Conservation (phyloP, 2,888 invertebrate genomes). For the Plusia festucae region DNA sequence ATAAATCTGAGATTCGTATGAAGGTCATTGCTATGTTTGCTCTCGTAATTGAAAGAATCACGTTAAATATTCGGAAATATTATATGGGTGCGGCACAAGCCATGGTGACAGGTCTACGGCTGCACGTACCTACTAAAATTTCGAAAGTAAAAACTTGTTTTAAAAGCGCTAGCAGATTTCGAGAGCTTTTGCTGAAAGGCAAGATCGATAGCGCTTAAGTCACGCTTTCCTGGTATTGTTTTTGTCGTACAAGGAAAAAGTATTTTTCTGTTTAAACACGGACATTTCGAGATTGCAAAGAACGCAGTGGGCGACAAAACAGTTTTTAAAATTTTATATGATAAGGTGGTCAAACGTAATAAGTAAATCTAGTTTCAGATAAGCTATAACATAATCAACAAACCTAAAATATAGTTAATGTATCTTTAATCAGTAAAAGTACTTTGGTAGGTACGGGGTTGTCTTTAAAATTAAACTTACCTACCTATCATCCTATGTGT, state of each 20-base stretch:
- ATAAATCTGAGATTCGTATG: constrained; percentile 12
- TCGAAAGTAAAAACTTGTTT: constrained; percentile 14
- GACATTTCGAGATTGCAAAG: too few species aligned
- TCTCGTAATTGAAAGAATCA: constrained; percentile 34
- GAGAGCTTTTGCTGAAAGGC: background rate
- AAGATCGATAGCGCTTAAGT: background rate
- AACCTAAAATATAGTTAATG: too few species aligned
- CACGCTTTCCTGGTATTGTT: background rate
- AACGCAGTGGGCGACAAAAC: background rate
- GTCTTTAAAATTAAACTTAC: too few species aligned
- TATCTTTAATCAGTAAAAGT: too few species aligned
- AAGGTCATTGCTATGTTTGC: constrained; percentile 60
- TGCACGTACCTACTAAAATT: background rate
- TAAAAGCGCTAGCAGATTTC: background rate
- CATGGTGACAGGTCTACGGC: constrained; percentile 29
- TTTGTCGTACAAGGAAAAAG: background rate
- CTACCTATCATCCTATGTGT: too few species aligned
- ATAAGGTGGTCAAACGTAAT: background rate
- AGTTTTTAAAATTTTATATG: background rate
- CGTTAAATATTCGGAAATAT: constrained; percentile 41
- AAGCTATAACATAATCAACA: too few species aligned
- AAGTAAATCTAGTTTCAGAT: background rate
- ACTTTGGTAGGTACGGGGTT: too few species aligned
- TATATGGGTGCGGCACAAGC: background rate
- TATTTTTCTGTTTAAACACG: background rate